Percentiles rank a stretch among this genome's conserved stretches.
Evolutionary conservation across 2,113 vertebrate species (phyloP).

Genomic region (Rhabdornis inornatus): DNA sequence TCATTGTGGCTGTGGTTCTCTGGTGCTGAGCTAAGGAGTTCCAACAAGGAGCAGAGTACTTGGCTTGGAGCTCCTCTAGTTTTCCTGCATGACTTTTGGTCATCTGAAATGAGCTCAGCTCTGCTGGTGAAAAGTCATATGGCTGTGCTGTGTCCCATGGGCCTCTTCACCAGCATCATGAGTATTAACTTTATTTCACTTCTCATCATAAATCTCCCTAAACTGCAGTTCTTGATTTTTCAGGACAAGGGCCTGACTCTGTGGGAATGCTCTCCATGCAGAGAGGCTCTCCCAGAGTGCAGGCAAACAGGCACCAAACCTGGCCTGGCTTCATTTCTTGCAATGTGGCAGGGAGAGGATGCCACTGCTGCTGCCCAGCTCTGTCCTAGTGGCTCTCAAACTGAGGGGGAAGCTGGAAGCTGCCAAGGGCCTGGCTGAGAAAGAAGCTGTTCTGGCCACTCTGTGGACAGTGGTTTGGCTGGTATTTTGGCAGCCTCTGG

Average conservation of each 20-base stretch:
- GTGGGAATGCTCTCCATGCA: background rate
- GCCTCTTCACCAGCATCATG: background rate
- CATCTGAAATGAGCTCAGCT: background rate
- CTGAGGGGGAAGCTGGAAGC: background rate
- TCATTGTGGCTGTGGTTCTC: background rate
- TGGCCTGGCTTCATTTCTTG: background rate
- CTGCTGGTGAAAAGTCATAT: background rate
- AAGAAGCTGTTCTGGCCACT: background rate
- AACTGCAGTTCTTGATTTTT: background rate
- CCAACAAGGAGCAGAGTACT: background rate
- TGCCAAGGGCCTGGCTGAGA: background rate
- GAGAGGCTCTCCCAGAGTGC: rapidly evolving
- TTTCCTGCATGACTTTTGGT: background rate
- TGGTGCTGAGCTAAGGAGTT: background rate
- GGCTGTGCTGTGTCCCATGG: background rate
- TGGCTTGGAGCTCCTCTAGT: background rate
- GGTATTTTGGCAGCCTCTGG: background rate
- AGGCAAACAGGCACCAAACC: background rate
- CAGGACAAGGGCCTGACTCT: background rate
- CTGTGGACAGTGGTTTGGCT: background rate
- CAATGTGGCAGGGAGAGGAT: background rate
- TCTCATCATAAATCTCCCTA: background rate
- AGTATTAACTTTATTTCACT: background rate
- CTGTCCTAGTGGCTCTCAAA: background rate
- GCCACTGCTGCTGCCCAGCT: background rate